Conservation (phyloP, 2,113 vertebrate species). For the Kobus ellipsiprymnus region DNA sequence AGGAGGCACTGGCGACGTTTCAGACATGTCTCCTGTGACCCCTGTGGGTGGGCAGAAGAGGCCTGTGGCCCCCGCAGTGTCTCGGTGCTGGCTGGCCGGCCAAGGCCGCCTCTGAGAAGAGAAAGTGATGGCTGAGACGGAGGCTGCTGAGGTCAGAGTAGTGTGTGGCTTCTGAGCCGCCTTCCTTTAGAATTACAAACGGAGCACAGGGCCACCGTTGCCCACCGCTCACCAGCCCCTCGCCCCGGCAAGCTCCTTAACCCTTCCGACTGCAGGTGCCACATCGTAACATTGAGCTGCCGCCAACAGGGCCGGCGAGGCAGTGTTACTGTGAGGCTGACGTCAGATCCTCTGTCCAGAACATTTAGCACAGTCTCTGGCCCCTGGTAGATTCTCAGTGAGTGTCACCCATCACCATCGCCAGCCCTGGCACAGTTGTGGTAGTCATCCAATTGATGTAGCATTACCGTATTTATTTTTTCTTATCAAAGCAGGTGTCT, state of each 20-base stretch:
- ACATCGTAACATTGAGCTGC: fast-evolving
- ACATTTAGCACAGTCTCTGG: neutral
- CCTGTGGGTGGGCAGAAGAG: neutral
- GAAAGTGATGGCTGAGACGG: neutral
- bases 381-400: neutral
- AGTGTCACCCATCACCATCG: fast-evolving
- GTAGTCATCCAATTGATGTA: fast-evolving
- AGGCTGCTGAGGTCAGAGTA: neutral
- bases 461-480: fast-evolving
- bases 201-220: neutral
- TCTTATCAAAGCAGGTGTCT: neutral
- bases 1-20: neutral
- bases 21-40: neutral
- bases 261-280: neutral
- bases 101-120: neutral
- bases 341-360: neutral
- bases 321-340: neutral
- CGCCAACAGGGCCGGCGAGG: fast-evolving
- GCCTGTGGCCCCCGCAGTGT: neutral
- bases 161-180: neutral
- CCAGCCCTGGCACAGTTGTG: fast-evolving
- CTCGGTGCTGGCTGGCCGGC: fast-evolving
- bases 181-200: neutral
- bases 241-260: neutral
- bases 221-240: neutral